Conservation (phyloP, 2,797 vertebrate species). For the Propithecus perrieri region DNA sequence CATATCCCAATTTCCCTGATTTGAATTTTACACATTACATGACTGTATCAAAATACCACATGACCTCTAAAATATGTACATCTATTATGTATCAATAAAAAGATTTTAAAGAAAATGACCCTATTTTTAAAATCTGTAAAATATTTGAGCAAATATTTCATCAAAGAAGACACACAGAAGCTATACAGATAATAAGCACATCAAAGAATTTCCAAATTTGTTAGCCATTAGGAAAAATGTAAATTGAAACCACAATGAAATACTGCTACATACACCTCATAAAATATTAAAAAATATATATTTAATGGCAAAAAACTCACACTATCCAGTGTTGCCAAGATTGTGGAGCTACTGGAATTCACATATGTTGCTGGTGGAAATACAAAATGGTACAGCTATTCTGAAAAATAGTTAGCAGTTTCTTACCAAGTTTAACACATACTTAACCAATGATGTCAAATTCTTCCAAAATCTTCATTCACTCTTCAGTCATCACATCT, state of each 20-base stretch:
- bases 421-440: neutral
- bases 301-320: neutral
- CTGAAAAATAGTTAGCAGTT: neutral
- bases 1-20: too few relatives aligned
- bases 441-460: neutral
- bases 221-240: neutral
- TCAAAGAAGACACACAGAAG: neutral
- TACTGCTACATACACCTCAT: neutral
- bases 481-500: neutral
- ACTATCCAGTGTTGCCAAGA: neutral
- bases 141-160: neutral
- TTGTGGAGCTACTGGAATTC: neutral
- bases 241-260: conserved; percentile 32
- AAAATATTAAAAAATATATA: neutral
- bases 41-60: too few relatives aligned
- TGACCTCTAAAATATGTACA: too few relatives aligned
- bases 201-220: neutral
- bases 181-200: neutral
- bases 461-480: neutral
- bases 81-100: too few relatives aligned
- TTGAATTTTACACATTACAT: too few relatives aligned
- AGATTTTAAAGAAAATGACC: too few relatives aligned
- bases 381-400: neutral
- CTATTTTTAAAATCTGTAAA: too few relatives aligned
- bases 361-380: neutral